Base-by-base conservation (phyloP, 2,888 invertebrate genomes). In the Tinea trinotella region DNA sequence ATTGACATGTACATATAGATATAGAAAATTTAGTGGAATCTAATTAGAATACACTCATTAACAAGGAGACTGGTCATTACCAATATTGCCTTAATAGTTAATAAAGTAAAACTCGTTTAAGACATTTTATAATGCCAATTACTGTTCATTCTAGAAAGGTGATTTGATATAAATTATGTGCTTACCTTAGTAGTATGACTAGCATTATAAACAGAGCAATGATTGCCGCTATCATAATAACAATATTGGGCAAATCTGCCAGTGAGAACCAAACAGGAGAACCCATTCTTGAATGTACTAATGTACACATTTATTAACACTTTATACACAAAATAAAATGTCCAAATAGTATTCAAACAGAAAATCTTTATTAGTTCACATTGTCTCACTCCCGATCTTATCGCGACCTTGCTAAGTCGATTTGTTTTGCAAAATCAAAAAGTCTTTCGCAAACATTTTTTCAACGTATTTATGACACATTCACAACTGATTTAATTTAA, bases 151-250 rank as follows among this genome's bases (percentile, higher is more conserved):
- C 30, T 30, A 30, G 30, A 30, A 7, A n/a, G n/a, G 7, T 30
- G 7, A 10, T 30, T 4, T 7, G 30, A n/a, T 30, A 30, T 30
- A 30, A 2, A 30, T 30, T 30, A 46, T 19, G 13, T 17, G 19
- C 87, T 81, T 70, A 92, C 92, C 91, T 91, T 77, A 92, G 90
- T 61, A 92, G 90, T 71, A 92, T 92, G 62, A 93, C 86, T 65
- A 92, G 88, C 89, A 92, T 91, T 58, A 90, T 90, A 76, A 91
- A 91, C 66, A 92, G 90, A 71, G 92, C 92, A 66, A 92, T 87
- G 56, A 92, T 80, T 58, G 92, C 90, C 52, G 90, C 91, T 61
- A 92, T 88, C 75, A 92, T 91, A 64, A 92, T 91, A 77, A 92
- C 89, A 74, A 92, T 90, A 80, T 92, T 92, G 64, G 92, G 90